Base-by-base conservation (phyloP, 1,140 invertebrate genomes). In the Ridgeia piscesae region DNA sequence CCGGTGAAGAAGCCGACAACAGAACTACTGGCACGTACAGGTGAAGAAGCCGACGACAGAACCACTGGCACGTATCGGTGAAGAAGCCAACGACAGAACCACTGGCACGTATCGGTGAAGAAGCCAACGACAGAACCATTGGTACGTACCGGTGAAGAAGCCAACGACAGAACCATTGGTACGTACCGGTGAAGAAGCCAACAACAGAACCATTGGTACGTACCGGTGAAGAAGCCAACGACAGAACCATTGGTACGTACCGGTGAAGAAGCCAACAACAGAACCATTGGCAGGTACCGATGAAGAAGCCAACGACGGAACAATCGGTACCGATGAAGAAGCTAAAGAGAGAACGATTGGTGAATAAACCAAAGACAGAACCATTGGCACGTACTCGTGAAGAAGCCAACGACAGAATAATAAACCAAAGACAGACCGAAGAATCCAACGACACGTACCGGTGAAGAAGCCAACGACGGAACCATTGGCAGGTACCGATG, bases 181-280 rank as follows among this genome's bases (percentile, higher is more conserved):
- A 91, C 8, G 31, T 91, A 93, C 99, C 99, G 94, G 97, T 98
- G 1, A 99, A 96, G 93, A 96, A 97, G 94, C 97, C 96, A 95
- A 97, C 96, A 48, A 97, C 94, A 92, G n/a, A n/a, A n/a, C 96
- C 11, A 21, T 31, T 9, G 58, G 27, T 0, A 77, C 17, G 17
- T 77, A 77, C 58, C 2, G 27, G 17, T 77, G 58, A 77, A 77
- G 94, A 97, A n/a, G n/a, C n/a, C 96, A 95, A 97, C 96, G 88
- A 97, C 94, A 92, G 96, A 77, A 21, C 17, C 11, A 14, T 77
- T n/a, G 58, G 27, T 21, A 6, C 27, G 6, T 77, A 21, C 58
- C 58, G 2, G 17, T 77, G 27, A 77, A 77, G 27, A 77, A 17
- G 58, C 27, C 58, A 77, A 77, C 2, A 2, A 77, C 58, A 77